Evolutionary conservation across 2,888 invertebrate genomes (phyloP), one percentile per base, ranked within the genome.

Genomic region (Odontothrips loti): DNA sequence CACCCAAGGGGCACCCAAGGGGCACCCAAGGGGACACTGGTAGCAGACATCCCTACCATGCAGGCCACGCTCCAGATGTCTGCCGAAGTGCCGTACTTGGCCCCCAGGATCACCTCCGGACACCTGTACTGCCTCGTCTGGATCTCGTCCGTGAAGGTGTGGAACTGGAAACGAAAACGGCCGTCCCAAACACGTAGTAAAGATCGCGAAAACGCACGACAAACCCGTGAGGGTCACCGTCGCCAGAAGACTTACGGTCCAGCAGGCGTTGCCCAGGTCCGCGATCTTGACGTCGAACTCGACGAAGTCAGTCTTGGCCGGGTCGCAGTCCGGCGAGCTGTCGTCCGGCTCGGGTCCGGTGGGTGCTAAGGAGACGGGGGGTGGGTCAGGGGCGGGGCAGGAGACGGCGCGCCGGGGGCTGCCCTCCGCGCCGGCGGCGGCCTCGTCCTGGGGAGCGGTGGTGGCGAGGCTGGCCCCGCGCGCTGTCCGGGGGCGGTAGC

Each of bases 51-150:
- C 81, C 86, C 83, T 84, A 90, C 90, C 90, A 95, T 91, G 87
- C 95, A 95, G 20, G 95, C 95, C 17, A 94, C 92, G 84, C 94
- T 94, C 95, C 95, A 95, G 82, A 95, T 93, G 87, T 95, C 95
- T 80, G 95, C 95, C 80, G 94, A 92, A 82, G 92, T 90, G 83
- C 92, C 93, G 86, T 95, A 95, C 2, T 92, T 93, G 80, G 94
- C 92, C 79, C 94, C 95, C 79, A 94, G 87, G 75, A 94, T 88
- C 47, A 95, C 95, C 88, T 95, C 95, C 82, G 94, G 88, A 83
- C 93, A 92, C 83, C 95, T 90, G 87, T 95, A 96, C 87, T 95
- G 95, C 80, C 95, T 88, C 6, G 95, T 96, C 88, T 96, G 95
- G 83, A 95, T 95, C 86, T 95, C 94, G 86, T 94, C 93, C 27